Conservation (phyloP, 1,140 invertebrate genomes). For the Drosophila tsacasi region DNA sequence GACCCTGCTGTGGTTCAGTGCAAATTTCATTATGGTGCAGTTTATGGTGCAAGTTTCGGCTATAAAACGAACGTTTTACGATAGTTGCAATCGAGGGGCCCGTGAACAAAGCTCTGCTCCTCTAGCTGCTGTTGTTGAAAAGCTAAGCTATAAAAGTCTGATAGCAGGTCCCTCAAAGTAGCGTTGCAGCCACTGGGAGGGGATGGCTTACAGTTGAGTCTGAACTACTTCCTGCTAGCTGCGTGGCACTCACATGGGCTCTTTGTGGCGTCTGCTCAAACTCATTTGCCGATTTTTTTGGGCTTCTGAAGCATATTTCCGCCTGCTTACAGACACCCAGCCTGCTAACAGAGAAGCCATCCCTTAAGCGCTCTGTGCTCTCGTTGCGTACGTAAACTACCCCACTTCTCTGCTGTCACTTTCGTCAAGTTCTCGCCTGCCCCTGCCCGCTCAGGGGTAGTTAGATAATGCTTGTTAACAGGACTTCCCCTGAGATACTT, state of each 20-base stretch:
- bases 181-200: conserved; percentile 29
- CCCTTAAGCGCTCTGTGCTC: conserved; percentile 6
- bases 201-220: conserved; percentile 1
- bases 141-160: conserved; percentile 51
- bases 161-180: conserved; percentile 54
- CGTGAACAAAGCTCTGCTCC: conserved; percentile 57
- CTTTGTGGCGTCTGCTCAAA: background rate
- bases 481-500: conserved; percentile 20
- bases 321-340: conserved; percentile 12
- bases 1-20: conserved; percentile 13
- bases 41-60: conserved; percentile 53
- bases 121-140: conserved; percentile 32
- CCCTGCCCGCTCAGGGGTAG: conserved; percentile 53
- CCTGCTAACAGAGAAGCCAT: conserved; percentile 8
- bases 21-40: conserved; percentile 53
- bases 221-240: conserved; percentile 5
- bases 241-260: background rate
- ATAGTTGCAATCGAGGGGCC: conserved; percentile 55
- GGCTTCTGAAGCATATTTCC: background rate
- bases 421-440: conserved; percentile 65
- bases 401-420: conserved; percentile 23
- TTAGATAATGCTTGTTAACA: conserved; percentile 62
- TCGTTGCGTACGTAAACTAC: conserved; percentile 21
- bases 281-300: background rate
- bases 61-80: conserved; percentile 40